Percentiles rank a stretch among this genome's conserved stretches.
phyloP scores from a whole-genome alignment of 2,113 vertebrate species.

The Coptodon rendalli region DNA sequence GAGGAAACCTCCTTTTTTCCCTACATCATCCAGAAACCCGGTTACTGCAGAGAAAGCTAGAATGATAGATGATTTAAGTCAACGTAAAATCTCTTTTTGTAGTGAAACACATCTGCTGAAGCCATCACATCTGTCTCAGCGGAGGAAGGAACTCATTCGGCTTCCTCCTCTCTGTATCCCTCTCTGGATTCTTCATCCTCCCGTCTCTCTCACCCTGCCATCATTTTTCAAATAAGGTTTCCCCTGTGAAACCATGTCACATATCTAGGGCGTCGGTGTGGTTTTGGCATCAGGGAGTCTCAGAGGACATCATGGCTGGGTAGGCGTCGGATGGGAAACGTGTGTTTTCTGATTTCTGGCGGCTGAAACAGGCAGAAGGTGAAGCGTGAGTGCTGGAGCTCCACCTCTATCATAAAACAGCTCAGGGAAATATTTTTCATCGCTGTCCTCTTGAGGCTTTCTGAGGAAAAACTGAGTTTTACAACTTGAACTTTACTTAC shows the following conservation, averaged over 20 bases:
- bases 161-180: slow-evolving; percentile 6
- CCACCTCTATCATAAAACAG: not conserved
- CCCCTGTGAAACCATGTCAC: not conserved
- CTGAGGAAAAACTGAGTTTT: not conserved
- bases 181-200: slow-evolving; percentile 11
- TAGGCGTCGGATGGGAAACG: slow-evolving; percentile 28
- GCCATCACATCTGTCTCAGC: slow-evolving; percentile 38
- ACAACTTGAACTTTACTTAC: not conserved
- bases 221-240: not conserved
- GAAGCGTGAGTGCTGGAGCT: not conserved
- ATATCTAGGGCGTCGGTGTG: not conserved
- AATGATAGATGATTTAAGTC: not conserved
- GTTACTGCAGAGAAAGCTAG: not conserved
- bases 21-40: not conserved
- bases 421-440: not conserved
- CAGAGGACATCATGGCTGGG: not conserved
- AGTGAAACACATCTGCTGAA: slow-evolving; percentile 44
- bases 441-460: not conserved
- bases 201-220: not conserved
- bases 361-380: not conserved
- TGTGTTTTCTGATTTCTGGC: slow-evolving; percentile 1
- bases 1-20: not conserved
- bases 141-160: slow-evolving; percentile 30
- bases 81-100: not conserved
- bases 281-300: slow-evolving; percentile 34